Percentiles rank a stretch among this genome's conserved stretches.
Conservation (phyloP, 2,888 invertebrate genomes). For the Entomobrya proxima region DNA sequence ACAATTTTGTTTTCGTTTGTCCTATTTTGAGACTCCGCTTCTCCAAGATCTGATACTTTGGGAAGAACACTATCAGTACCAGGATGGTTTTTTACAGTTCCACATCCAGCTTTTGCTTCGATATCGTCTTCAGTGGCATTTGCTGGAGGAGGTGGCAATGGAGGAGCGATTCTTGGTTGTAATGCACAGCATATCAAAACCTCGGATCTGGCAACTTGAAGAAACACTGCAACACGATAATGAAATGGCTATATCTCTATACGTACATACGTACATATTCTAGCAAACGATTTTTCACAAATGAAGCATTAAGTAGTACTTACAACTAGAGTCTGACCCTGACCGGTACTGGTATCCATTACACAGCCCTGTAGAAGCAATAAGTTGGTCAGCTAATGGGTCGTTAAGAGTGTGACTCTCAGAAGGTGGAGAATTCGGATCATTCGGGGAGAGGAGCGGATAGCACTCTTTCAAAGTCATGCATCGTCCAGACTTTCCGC, state of each 20-base stretch:
- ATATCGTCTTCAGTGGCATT: not conserved
- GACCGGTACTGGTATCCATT: conserved; percentile 15
- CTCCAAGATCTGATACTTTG: not conserved
- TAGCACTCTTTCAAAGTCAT: conserved; percentile 71
- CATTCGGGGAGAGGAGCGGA: conserved; percentile 68
- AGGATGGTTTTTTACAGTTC: conserved; percentile 38
- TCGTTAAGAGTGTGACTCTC: conserved; percentile 56
- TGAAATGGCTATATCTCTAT: not conserved
- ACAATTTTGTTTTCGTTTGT: conserved; percentile 66
- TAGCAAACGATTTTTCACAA: not conserved
- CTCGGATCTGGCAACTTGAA: conserved; percentile 44
- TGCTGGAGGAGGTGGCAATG: conserved; percentile 36
- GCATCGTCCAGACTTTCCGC: conserved; percentile 70
- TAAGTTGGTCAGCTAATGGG: conserved; percentile 63
- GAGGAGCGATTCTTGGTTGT: conserved; percentile 38
- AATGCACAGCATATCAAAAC: conserved; percentile 64
- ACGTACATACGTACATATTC: not conserved
- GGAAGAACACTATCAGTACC: not conserved
- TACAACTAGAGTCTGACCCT: conserved; percentile 12
- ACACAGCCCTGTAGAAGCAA: conserved; percentile 63
- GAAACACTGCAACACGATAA: conserved; percentile 34
- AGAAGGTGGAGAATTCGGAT: not conserved
- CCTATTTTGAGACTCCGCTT: not conserved
- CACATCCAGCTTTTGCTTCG: conserved; percentile 12
- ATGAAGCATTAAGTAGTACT: too few species aligned